These are phyloP conservation scores for Anodontia alba DNA, from an alignment of 2,888 invertebrate species.

Conservation along the genomic window DNA sequence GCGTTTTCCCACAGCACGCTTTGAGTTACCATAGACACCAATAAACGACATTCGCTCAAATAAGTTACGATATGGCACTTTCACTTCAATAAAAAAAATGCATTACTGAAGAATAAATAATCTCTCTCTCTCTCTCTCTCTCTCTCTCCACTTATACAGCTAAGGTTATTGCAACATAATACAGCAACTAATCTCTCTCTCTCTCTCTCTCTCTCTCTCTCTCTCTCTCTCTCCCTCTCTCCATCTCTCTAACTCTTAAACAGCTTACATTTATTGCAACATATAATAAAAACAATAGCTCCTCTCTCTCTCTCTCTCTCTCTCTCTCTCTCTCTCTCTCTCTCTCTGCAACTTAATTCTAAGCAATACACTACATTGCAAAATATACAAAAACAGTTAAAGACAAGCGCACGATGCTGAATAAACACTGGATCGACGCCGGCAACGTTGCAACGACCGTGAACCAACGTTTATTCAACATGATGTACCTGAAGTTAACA, in stretches of 20 bases:
- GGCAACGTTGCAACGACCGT: too few species aligned
- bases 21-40: too few species aligned
- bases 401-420: too few species aligned
- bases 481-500: too few species aligned
- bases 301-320: constrained; percentile 6
- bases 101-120: too few species aligned
- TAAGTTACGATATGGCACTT: not conserved
- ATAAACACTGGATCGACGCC: too few species aligned
- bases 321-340: constrained; percentile 8
- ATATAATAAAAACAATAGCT: too few species aligned
- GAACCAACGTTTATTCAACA: too few species aligned
- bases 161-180: not conserved
- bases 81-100: not conserved
- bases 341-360: not conserved
- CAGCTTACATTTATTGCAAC: too few species aligned
- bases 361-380: not conserved
- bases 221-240: not conserved
- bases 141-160: not conserved
- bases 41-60: not conserved
- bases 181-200: not conserved
- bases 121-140: not conserved
- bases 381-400: constrained; percentile 6
- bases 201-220: constrained; percentile 14
- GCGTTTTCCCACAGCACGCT: too few species aligned
- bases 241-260: too few species aligned